Evolutionary conservation across 2,797 vertebrate genomes (phyloP).

Genomic region (Protosalanx chinensis): DNA sequence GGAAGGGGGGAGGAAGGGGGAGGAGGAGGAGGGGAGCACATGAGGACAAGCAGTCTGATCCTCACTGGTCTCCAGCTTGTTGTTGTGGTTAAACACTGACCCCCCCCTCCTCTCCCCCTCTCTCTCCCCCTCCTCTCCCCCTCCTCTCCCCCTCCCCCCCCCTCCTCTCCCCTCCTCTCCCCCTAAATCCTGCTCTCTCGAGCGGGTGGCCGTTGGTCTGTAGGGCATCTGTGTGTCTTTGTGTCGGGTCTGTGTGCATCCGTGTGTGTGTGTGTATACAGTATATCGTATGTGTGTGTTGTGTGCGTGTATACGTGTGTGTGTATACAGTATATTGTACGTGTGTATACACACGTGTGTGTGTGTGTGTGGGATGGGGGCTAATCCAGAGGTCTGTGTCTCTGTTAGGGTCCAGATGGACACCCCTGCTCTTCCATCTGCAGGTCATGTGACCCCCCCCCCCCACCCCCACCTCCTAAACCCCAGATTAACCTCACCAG

Average conservation of each 20-base stretch:
- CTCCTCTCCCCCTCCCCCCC: too few relatives aligned
- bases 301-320: conserved; percentile 18
- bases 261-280: conserved; percentile 1
- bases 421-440: conserved; percentile 71
- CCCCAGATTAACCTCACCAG: conserved; percentile 67
- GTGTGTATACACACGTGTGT: background rate
- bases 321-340: conserved; percentile 10
- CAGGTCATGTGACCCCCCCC: conserved; percentile 63
- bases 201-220: background rate
- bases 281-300: background rate
- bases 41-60: background rate
- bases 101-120: background rate
- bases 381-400: conserved; percentile 49
- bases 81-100: conserved; percentile 16
- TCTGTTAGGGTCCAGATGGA: conserved; percentile 70
- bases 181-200: background rate
- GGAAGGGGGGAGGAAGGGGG: background rate
- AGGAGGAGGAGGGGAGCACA: background rate
- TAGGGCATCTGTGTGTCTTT: conserved; percentile 6
- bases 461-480: conserved; percentile 48
- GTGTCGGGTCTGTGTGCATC: background rate
- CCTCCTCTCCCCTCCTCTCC: too few relatives aligned
- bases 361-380: background rate
- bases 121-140: too few relatives aligned
- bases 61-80: background rate